Evolutionary conservation across 2,888 invertebrate genomes (phyloP).

Genomic region (Caenorhabditis panamensis): DNA sequence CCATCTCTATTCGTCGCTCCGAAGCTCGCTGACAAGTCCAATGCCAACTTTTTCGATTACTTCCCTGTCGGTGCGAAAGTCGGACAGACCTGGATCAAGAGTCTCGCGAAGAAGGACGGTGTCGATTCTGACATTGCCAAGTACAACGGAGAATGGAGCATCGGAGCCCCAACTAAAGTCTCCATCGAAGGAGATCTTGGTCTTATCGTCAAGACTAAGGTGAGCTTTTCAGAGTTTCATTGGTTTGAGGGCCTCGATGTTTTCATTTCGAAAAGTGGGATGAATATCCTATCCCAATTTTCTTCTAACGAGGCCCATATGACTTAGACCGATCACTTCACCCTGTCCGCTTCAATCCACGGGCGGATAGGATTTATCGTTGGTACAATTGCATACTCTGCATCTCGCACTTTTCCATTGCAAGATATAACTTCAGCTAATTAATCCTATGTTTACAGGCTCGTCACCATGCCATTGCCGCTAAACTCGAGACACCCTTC

Average conservation of each 20-base stretch:
- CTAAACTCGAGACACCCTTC: constrained; percentile 88
- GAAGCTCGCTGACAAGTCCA: constrained; percentile 18
- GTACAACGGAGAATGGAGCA: constrained; percentile 89
- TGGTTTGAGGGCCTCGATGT: neutral
- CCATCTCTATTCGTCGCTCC: constrained; percentile 52
- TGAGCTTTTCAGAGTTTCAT: neutral
- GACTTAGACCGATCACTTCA: constrained; percentile 42
- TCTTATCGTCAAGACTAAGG: constrained; percentile 91
- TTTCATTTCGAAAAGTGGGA: constrained; percentile 1
- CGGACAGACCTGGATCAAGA: constrained; percentile 89
- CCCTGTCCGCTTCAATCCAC: constrained; percentile 6
- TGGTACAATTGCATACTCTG: constrained; percentile 35
- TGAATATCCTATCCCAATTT: neutral
- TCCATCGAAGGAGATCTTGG: constrained; percentile 90
- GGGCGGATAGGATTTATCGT: constrained; percentile 35
- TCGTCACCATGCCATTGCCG: constrained; percentile 94
- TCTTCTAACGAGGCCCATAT: constrained; percentile 29
- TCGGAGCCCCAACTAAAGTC: constrained; percentile 88
- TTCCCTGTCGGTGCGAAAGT: constrained; percentile 83
- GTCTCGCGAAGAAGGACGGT: constrained; percentile 92
- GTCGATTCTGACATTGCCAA: constrained; percentile 92
- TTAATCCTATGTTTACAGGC: constrained; percentile 33
- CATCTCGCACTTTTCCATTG: no score
- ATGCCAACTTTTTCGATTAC: constrained; percentile 66
- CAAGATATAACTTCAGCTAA: no score